A percentile compares a stretch with the other conserved stretches of the same genome.
phyloP scores from a whole-genome alignment of 2,888 invertebrate genomes.

The Julus scandinavius region DNA sequence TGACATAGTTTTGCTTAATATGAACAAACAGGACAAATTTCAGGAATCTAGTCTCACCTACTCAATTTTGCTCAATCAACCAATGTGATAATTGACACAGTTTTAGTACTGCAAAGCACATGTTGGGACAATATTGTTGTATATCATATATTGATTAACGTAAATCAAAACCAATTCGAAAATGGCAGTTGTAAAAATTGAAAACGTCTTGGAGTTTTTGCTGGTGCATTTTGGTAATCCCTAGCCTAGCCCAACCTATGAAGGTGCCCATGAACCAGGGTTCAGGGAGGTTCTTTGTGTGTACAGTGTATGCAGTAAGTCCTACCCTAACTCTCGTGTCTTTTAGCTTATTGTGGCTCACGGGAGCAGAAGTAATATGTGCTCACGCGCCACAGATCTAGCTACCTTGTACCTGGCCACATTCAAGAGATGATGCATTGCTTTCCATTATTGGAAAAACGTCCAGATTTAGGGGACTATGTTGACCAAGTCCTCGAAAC shows the following conservation, averaged over 20 bases:
- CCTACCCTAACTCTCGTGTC: conserved; percentile 15
- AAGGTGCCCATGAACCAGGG: conserved; percentile 35
- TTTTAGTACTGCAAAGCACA: neutral
- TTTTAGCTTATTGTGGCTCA: neutral
- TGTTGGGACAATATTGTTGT: too few relatives aligned
- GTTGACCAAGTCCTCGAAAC: conserved; percentile 33
- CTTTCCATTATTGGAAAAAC: neutral
- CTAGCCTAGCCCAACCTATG: neutral
- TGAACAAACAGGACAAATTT: too few relatives aligned
- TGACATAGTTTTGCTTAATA: too few relatives aligned
- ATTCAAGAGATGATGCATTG: neutral
- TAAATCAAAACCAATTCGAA: neutral
- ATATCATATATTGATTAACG: neutral
- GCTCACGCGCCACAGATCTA: neutral
- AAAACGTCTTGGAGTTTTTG: neutral
- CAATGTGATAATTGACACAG: too few relatives aligned
- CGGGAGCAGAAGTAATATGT: neutral
- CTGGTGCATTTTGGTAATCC: neutral
- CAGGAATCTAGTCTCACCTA: too few relatives aligned
- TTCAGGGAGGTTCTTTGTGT: neutral
- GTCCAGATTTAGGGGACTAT: conserved; percentile 37
- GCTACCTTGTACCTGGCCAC: neutral
- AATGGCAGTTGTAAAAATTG: neutral
- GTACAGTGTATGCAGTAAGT: neutral
- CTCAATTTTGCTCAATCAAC: too few relatives aligned